Conservation (phyloP, 2,888 invertebrate genomes). For the Drosophila macrospina region DNA sequence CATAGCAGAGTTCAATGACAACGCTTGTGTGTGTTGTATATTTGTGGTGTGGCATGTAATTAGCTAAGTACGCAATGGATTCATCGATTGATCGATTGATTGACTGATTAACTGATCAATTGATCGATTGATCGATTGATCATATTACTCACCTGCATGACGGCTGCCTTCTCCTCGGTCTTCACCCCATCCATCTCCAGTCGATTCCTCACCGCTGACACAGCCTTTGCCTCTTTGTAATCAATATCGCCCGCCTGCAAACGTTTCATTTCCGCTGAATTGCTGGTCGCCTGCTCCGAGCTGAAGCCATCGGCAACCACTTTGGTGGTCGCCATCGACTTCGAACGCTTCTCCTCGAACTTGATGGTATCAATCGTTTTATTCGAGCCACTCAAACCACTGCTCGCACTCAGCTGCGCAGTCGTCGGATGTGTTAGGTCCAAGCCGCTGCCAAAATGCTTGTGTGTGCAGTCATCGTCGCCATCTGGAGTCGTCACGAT, state of each 20-base stretch:
- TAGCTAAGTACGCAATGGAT: slow-evolving; percentile 18
- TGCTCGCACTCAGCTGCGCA: slow-evolving; percentile 83
- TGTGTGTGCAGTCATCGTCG: slow-evolving; percentile 87
- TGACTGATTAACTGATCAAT: slow-evolving; percentile 3
- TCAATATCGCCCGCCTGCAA: slow-evolving; percentile 93
- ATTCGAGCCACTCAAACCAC: slow-evolving; percentile 82
- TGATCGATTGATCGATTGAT: background rate
- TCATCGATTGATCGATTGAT: slow-evolving; percentile 57
- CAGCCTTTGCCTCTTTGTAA: slow-evolving; percentile 92
- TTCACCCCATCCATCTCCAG: slow-evolving; percentile 94
- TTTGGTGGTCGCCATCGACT: slow-evolving; percentile 91
- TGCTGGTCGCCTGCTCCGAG: slow-evolving; percentile 90
- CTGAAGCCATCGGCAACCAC: slow-evolving; percentile 93
- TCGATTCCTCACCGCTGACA: slow-evolving; percentile 91
- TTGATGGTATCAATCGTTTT: slow-evolving; percentile 89
- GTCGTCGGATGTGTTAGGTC: slow-evolving; percentile 84
- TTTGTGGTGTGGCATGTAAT: slow-evolving; percentile 33
- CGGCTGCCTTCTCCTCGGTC: slow-evolving; percentile 93
- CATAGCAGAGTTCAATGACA: slow-evolving; percentile 33
- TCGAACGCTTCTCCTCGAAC: slow-evolving; percentile 93
- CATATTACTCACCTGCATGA: slow-evolving; percentile 90
- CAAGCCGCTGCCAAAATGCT: slow-evolving; percentile 79
- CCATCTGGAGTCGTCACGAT: slow-evolving; percentile 93
- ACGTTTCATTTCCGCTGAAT: slow-evolving; percentile 90
- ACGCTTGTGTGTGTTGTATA: background rate